Evolutionary conservation across 2,888 invertebrate species (phyloP), one percentile per base, ranked within the genome.

Genomic region (Hypomecis punctinalis): DNA sequence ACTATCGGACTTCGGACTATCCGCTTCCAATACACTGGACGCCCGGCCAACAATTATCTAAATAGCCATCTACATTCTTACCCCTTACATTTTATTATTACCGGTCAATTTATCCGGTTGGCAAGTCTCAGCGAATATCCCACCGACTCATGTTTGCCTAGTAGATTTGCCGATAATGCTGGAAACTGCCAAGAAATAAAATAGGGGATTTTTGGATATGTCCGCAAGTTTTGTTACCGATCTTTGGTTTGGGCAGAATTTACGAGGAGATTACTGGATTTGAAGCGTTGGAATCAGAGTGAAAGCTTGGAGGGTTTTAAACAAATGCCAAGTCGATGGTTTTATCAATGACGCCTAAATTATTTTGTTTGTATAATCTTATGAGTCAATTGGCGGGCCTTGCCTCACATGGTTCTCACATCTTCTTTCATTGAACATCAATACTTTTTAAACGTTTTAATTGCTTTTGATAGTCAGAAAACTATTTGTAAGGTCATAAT

Each of bases 11-110:
- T 88, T 89, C 90, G 80, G 75, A 66, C 72, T 70, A 67, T 72
- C 68, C 79, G 76, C 90, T 93, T 93, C 92, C 92, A 83, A 93
- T 92, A 93, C 91, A 93, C 89, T 91, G 85, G 77, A 75, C 76
- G 73, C 73, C 67, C 70, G 79, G 90, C 89, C 81, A 88, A 91
- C 93, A 93, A 93, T 93, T 93, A 93, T 93, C 93, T 93, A 93
- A 93, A 93, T 93, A 90, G 93, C 92, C 88, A 93, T 93, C 93
- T 93, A 89, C 91, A 91, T 93, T 93, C 91, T 91, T 92, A 92
- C 93, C 93, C 90, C 91, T 93, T 93, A 90, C 91, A 85, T 90
- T 93, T 93, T 93, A 92, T 93, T 93, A 93, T 90, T 91, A 90
- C 91, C 91, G 93, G 92, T 90, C 93, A 92, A 93, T 93, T 92